These are phyloP conservation scores for Blennius ocellaris DNA, from an alignment of 2,113 vertebrate species.

Conservation along the genomic window DNA sequence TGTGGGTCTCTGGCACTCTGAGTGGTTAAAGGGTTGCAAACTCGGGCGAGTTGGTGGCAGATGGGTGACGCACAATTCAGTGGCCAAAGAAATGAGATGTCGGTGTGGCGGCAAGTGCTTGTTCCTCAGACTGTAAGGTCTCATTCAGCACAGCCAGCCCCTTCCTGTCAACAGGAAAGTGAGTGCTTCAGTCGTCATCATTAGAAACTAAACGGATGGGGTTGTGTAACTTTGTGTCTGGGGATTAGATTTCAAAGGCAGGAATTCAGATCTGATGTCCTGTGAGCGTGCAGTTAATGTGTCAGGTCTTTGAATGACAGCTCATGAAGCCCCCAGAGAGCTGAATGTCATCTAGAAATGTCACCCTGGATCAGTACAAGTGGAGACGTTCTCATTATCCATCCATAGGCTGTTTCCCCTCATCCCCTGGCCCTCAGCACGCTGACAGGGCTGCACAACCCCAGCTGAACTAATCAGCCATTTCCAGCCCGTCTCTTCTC, in stretches of 20 bases:
- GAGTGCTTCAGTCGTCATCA: background rate
- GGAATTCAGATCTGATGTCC: constrained; percentile 3
- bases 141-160: constrained; percentile 1
- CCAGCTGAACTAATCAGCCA: constrained; percentile 54
- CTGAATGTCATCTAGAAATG: constrained; percentile 27
- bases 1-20: constrained; percentile 30
- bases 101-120: background rate
- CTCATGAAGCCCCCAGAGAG: constrained; percentile 24
- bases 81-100: constrained; percentile 12
- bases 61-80: constrained; percentile 57
- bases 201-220: background rate
- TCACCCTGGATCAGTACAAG: background rate
- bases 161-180: constrained; percentile 8
- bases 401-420: constrained; percentile 26
- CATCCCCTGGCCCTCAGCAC: constrained; percentile 22
- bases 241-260: constrained; percentile 5
- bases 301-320: constrained; percentile 18
- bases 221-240: background rate
- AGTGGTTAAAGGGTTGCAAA: constrained; percentile 34
- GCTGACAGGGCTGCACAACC: constrained; percentile 43
- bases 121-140: background rate
- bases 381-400: constrained; percentile 45
- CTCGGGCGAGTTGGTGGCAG: constrained; percentile 49
- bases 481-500: constrained; percentile 31
- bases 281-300: constrained; percentile 4